A percentile compares a stretch with the other conserved stretches of the same genome.
Conservation (phyloP, 1,140 invertebrate genomes). For the Dendrolimus kikuchii region DNA sequence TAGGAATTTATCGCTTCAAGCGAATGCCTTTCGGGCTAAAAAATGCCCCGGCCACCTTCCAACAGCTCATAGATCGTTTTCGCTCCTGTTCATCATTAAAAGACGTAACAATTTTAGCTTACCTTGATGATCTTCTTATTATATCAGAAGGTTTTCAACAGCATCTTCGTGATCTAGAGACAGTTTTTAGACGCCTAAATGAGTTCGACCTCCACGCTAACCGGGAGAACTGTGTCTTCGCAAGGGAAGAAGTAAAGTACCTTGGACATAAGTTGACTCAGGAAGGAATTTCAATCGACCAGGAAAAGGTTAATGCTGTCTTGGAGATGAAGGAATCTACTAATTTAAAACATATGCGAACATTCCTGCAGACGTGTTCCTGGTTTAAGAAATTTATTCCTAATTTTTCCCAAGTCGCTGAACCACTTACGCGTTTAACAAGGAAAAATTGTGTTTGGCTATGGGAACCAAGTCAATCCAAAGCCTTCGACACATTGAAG, state of each 20-base stretch:
- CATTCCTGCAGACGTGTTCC: slow-evolving; percentile 22
- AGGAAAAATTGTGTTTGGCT: background rate
- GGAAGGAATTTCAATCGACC: slow-evolving; percentile 7
- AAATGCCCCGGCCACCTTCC: slow-evolving; percentile 55
- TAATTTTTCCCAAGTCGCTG: background rate
- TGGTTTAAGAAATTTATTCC: slow-evolving; percentile 3
- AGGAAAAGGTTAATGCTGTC: slow-evolving; percentile 8
- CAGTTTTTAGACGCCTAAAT: slow-evolving; percentile 19
- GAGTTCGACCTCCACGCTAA: slow-evolving; percentile 14
- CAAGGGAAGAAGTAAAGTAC: slow-evolving; percentile 7
- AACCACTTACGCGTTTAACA: background rate
- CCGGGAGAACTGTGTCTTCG: slow-evolving; percentile 8
- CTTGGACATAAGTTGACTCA: slow-evolving; percentile 10
- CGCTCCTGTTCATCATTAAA: slow-evolving; percentile 14
- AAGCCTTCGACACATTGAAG: background rate
- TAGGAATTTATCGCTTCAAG: slow-evolving; percentile 39
- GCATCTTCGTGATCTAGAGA: slow-evolving; percentile 32
- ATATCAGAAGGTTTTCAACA: slow-evolving; percentile 30
- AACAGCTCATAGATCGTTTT: slow-evolving; percentile 44
- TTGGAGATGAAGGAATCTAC: slow-evolving; percentile 9
- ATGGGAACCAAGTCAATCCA: background rate
- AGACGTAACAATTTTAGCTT: slow-evolving; percentile 35
- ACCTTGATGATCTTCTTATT: slow-evolving; percentile 56
- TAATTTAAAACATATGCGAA: slow-evolving; percentile 12
- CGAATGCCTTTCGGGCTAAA: slow-evolving; percentile 48